Percentiles rank a stretch among this genome's conserved stretches.
These are phyloP conservation scores for Mixornis gularis DNA, from an alignment of 2,113 vertebrate genomes.

Conservation along the genomic window DNA sequence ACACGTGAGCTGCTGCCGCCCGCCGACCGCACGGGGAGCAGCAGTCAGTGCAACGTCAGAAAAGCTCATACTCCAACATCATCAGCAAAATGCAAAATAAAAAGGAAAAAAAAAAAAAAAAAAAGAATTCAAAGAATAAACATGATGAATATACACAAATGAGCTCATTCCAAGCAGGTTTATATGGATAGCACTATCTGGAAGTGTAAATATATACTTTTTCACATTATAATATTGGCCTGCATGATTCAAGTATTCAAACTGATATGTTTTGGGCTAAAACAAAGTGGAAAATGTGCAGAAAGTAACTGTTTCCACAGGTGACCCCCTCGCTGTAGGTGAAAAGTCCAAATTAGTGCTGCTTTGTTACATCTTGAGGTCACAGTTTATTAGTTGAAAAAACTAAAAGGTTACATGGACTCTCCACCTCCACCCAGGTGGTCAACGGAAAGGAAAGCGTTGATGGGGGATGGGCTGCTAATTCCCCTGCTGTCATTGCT, in stretches of 20 bases:
- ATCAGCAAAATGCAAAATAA: constrained; percentile 82
- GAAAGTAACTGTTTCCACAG: constrained; percentile 95
- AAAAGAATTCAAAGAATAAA: constrained; percentile 84
- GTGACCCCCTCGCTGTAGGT: constrained; percentile 87
- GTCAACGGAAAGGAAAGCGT: constrained; percentile 96
- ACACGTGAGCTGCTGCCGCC: constrained; percentile 90
- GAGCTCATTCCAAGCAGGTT: constrained; percentile 87
- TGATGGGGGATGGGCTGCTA: constrained; percentile 92
- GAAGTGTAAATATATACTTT: constrained; percentile 96
- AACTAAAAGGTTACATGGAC: constrained; percentile 85
- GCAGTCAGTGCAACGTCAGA: constrained; percentile 97
- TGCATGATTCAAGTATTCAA: constrained; percentile 99
- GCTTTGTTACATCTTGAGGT: constrained; percentile 82
- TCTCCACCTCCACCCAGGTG: constrained; percentile 92
- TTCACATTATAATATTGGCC: constrained; percentile 99
- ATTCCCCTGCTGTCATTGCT: constrained; percentile 85
- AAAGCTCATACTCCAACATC: constrained; percentile 92
- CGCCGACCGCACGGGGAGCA: constrained; percentile 85
- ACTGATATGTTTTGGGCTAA: constrained; percentile 99
- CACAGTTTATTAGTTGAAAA: constrained; percentile 80
- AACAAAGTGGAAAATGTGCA: constrained; percentile 99
- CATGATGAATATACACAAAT: constrained; percentile 85
- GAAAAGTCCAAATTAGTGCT: constrained; percentile 90
- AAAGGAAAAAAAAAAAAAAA: constrained; percentile 62
- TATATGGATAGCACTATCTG: constrained; percentile 92